phyloP scores from a whole-genome alignment of 2,888 invertebrate genomes.

The Drosophila mercatorum region DNA sequence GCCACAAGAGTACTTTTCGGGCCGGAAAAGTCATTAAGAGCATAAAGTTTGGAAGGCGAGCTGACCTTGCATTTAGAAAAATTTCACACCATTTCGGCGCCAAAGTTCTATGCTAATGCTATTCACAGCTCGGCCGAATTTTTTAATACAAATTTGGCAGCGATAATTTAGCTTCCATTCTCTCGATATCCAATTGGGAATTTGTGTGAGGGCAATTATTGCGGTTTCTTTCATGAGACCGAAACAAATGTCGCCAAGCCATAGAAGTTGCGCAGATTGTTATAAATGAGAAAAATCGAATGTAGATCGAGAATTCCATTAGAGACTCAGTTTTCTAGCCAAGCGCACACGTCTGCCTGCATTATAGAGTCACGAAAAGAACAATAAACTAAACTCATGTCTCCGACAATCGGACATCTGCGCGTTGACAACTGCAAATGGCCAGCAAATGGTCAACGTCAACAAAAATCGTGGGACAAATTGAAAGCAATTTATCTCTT shows the following conservation, averaged over 20 bases:
- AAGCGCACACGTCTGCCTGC: not conserved
- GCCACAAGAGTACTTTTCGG: slow-evolving; percentile 16
- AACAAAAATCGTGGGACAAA: slow-evolving; percentile 28
- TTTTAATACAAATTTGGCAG: slow-evolving; percentile 46
- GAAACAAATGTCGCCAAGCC: slow-evolving; percentile 7
- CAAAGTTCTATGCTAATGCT: slow-evolving; percentile 60
- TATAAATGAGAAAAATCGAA: slow-evolving; percentile 3
- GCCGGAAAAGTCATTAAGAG: slow-evolving; percentile 51
- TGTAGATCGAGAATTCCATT: slow-evolving; percentile 3
- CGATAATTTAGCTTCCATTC: slow-evolving; percentile 21
- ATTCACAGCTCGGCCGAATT: slow-evolving; percentile 39
- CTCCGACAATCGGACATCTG: slow-evolving; percentile 12
- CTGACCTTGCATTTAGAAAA: slow-evolving; percentile 41
- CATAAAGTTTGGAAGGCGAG: slow-evolving; percentile 31
- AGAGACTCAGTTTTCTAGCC: not conserved
- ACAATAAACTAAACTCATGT: not conserved
- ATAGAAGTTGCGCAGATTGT: not conserved
- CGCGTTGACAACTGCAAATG: slow-evolving; percentile 23
- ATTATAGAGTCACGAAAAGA: slow-evolving; percentile 6
- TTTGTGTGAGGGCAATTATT: not conserved
- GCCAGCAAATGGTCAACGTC: slow-evolving; percentile 14
- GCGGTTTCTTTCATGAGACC: slow-evolving; percentile 3
- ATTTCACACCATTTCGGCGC: slow-evolving; percentile 57
- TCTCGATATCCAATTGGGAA: slow-evolving; percentile 10
- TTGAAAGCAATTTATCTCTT: slow-evolving; percentile 25